Conservation (phyloP, 2,113 vertebrate species). For the Cephalopterus ornatus region DNA sequence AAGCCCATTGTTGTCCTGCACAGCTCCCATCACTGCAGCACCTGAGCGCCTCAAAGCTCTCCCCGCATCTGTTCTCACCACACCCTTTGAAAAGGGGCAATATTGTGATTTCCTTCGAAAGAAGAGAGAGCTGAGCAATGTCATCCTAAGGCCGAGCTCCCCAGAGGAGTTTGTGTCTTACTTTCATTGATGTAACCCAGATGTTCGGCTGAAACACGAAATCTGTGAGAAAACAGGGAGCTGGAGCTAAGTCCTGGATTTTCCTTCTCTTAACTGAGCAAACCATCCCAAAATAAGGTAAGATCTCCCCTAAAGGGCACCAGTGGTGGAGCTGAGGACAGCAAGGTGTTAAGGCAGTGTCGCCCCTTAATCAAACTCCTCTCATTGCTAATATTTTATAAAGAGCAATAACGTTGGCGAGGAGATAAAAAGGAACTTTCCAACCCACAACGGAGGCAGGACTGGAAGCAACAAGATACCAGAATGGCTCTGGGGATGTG, state of each 20-base stretch:
- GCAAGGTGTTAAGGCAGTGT: accelerated
- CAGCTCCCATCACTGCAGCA: not conserved
- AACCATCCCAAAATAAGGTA: not conserved
- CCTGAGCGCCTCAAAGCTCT: not conserved
- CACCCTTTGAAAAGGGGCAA: not conserved
- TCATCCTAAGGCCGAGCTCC: not conserved
- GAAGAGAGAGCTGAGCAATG: not conserved
- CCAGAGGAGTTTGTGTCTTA: not conserved
- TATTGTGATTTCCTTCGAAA: not conserved
- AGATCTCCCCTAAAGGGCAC: not conserved
- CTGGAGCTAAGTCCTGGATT: not conserved
- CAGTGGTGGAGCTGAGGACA: not conserved
- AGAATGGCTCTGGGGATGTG: not conserved
- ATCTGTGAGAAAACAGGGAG: not conserved
- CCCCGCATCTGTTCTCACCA: not conserved
- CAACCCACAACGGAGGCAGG: not conserved
- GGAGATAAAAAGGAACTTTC: not conserved
- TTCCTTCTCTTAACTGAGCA: not conserved
- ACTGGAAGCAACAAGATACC: not conserved
- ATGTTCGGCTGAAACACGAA: not conserved
- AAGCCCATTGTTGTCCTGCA: not conserved
- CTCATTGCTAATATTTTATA: not conserved
- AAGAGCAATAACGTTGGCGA: not conserved
- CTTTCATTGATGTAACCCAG: not conserved
- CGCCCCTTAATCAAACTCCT: not conserved